Percentiles rank a stretch among this genome's conserved stretches.
These are phyloP conservation scores for Tragelaphus oryx DNA, from an alignment of 2,797 vertebrate genomes.

Conservation along the genomic window DNA sequence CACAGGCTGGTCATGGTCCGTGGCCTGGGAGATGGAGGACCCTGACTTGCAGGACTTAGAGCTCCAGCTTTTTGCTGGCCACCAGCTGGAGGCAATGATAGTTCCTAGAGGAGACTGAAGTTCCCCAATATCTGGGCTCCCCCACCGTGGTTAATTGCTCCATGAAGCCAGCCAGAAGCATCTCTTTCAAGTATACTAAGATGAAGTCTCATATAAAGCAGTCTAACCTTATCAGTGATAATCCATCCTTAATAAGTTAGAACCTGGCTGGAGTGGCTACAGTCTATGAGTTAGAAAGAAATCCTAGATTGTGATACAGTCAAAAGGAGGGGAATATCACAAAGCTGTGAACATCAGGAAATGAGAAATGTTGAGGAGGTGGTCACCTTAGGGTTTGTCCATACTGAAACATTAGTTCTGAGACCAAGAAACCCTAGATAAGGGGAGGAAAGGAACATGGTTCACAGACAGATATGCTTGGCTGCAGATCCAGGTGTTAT, in stretches of 20 bases:
- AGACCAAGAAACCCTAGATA: background rate
- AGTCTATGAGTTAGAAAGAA: background rate
- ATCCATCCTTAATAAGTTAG: background rate
- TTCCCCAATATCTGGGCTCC: background rate
- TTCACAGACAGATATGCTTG: background rate
- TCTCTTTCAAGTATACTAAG: background rate
- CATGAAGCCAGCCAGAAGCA: background rate
- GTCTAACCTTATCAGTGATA: background rate
- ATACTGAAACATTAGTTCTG: background rate
- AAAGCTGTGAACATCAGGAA: background rate
- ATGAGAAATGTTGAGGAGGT: background rate
- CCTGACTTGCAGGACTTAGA: background rate
- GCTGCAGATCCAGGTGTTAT: background rate
- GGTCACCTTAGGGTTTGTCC: background rate
- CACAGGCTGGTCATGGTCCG: rapidly evolving
- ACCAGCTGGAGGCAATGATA: background rate
- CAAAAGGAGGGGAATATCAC: background rate
- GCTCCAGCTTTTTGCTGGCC: background rate
- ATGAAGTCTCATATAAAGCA: background rate
- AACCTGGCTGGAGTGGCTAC: background rate
- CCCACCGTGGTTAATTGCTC: background rate
- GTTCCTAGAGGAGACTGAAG: background rate
- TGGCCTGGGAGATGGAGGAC: background rate
- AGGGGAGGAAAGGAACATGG: background rate
- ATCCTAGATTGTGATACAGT: too few species aligned